Conservation (phyloP, 2,113 vertebrate genomes). For the Zosterops pallidus region DNA sequence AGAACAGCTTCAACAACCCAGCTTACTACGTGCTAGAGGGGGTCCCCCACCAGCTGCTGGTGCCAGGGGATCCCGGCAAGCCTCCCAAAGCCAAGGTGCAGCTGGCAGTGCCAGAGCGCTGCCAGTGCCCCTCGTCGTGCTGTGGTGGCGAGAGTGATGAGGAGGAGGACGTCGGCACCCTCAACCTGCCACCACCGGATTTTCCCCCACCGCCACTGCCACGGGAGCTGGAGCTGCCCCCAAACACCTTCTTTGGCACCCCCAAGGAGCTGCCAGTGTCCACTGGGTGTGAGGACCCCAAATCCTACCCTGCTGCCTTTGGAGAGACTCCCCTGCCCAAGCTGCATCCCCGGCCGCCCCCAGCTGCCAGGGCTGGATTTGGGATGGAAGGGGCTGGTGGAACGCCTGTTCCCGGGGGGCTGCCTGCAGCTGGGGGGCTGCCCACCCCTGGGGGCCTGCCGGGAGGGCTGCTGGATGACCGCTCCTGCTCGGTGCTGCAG, state of each 20-base stretch:
- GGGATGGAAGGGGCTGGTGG: slow-evolving; percentile 36
- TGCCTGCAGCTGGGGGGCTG: not conserved
- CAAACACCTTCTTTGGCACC: slow-evolving; percentile 62
- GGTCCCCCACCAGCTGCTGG: slow-evolving; percentile 88
- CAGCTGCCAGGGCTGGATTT: slow-evolving; percentile 10
- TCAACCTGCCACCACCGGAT: slow-evolving; percentile 84
- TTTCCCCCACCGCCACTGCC: slow-evolving; percentile 88
- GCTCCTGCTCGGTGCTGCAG: slow-evolving; percentile 94
- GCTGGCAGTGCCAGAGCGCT: slow-evolving; percentile 59
- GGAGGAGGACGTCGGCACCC: slow-evolving; percentile 72
- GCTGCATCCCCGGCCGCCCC: slow-evolving; percentile 59
- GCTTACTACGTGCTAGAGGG: slow-evolving; percentile 96
- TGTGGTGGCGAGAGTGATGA: slow-evolving; percentile 83
- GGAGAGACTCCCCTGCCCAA: slow-evolving; percentile 58
- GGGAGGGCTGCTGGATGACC: slow-evolving; percentile 77
- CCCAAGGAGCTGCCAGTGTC: slow-evolving; percentile 9
- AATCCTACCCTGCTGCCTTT: not conserved
- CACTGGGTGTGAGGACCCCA: not conserved
- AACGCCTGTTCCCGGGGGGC: not conserved
- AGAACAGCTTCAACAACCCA: slow-evolving; percentile 97
- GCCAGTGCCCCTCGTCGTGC: slow-evolving; percentile 59
- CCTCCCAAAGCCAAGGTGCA: slow-evolving; percentile 77
- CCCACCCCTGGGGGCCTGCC: not conserved
- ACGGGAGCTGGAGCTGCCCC: slow-evolving; percentile 74
- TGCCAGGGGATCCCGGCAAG: slow-evolving; percentile 73